phyloP scores from a whole-genome alignment of 2,888 invertebrate species.

The Morpho helenor region DNA sequence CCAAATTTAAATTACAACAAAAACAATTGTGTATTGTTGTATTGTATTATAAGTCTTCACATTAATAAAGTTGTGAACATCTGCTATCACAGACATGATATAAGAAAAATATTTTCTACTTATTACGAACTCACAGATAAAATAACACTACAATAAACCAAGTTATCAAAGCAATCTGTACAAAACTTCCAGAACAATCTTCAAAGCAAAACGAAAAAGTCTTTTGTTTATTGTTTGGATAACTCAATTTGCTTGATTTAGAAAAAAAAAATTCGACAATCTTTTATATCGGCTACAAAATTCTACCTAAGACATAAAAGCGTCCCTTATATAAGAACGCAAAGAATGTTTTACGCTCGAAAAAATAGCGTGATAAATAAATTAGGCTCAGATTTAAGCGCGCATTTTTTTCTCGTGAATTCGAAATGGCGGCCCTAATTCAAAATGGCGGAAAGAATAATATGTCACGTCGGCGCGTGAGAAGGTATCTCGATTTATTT shows the following conservation, averaged over 20 bases:
- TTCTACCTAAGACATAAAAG: constrained; percentile 24
- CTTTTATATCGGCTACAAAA: constrained; percentile 21
- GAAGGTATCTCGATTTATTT: constrained; percentile 33
- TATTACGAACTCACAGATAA: not conserved
- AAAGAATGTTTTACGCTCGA: constrained; percentile 27
- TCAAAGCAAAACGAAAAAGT: constrained; percentile 2
- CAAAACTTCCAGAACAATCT: constrained; percentile 1
- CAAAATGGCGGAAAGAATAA: constrained; percentile 33
- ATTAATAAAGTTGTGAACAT: too few relatives aligned
- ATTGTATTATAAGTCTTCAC: too few relatives aligned
- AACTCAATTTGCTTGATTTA: constrained; percentile 13
- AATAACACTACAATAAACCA: not conserved
- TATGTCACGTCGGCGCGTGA: constrained; percentile 35
- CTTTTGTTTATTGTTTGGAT: constrained; percentile 1
- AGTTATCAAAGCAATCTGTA: constrained; percentile 1
- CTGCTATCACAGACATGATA: too few relatives aligned
- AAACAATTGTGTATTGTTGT: too few relatives aligned
- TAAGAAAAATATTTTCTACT: not conserved
- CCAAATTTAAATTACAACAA: too few relatives aligned
- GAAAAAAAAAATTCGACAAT: constrained; percentile 17
- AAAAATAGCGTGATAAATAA: constrained; percentile 37
- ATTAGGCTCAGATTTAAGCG: constrained; percentile 39
- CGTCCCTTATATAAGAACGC: constrained; percentile 22
- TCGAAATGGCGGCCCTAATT: constrained; percentile 33
- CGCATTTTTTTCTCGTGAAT: constrained; percentile 38